These are phyloP conservation scores for Cheilosia impressa DNA, from an alignment of 2,888 invertebrate species.

Conservation along the genomic window DNA sequence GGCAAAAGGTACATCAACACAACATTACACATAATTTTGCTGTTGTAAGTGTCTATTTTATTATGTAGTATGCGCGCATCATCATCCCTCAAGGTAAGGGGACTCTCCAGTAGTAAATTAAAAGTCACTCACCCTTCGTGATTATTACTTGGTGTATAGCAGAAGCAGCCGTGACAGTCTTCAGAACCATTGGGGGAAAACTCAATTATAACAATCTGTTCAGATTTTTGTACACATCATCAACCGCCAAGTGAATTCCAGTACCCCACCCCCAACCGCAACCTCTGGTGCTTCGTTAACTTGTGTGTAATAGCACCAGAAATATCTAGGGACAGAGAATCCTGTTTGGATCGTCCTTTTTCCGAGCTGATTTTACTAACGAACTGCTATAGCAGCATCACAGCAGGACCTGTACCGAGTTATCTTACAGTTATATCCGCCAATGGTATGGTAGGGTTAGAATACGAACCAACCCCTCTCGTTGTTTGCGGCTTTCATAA, in stretches of 20 bases:
- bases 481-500: slow-evolving; percentile 7
- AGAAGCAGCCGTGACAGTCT: slow-evolving; percentile 59
- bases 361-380: slow-evolving; percentile 20
- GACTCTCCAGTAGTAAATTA: slow-evolving; percentile 80
- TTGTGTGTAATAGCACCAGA: slow-evolving; percentile 37
- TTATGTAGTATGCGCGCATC: slow-evolving; percentile 31
- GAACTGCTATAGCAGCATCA: slow-evolving; percentile 13
- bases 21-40: slow-evolving; percentile 22
- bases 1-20: slow-evolving; percentile 12
- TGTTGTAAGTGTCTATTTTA: slow-evolving; percentile 28
- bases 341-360: slow-evolving; percentile 41
- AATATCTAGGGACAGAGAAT: slow-evolving; percentile 43
- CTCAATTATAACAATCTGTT: slow-evolving; percentile 84
- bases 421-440: slow-evolving; percentile 27
- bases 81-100: slow-evolving; percentile 47
- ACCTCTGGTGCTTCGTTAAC: slow-evolving; percentile 29
- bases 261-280: slow-evolving; percentile 49
- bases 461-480: slow-evolving; percentile 26
- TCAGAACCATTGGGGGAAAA: slow-evolving; percentile 78
- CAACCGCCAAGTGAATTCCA: slow-evolving; percentile 74
- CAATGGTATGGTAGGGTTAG: slow-evolving; percentile 30
- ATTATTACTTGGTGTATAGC: slow-evolving; percentile 46
- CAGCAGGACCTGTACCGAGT: slow-evolving; percentile 11
- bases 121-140: slow-evolving; percentile 82
- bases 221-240: slow-evolving; percentile 81